Conservation (phyloP, 53 echinoderm and acorn worm species). For the Henricia sp. region DNA sequence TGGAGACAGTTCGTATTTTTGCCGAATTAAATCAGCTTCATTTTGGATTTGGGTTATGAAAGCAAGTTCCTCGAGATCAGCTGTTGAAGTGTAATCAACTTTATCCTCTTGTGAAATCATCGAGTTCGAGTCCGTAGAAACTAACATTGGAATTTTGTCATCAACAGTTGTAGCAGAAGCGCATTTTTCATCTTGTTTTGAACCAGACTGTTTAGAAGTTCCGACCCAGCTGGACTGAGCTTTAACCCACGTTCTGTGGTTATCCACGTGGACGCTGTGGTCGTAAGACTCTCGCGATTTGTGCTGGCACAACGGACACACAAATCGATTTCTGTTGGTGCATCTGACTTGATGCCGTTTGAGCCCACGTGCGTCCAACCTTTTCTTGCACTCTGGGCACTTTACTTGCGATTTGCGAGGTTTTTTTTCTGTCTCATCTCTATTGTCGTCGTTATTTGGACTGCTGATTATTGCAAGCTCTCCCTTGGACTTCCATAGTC, state of each 20-base stretch:
- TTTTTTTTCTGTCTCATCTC: slow-evolving; percentile 19
- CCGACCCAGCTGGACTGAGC: slow-evolving; percentile 56
- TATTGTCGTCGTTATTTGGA: neutral
- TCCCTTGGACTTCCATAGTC: neutral
- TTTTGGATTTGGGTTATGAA: slow-evolving; percentile 39
- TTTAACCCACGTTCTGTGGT: slow-evolving; percentile 89
- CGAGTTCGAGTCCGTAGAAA: slow-evolving; percentile 23
- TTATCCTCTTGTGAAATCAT: slow-evolving; percentile 27
- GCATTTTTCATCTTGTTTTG: neutral
- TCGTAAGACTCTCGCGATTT: slow-evolving; percentile 88
- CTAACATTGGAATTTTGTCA: neutral
- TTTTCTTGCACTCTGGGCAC: slow-evolving; percentile 61
- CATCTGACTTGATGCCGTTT: slow-evolving; percentile 82
- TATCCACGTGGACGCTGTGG: slow-evolving; percentile 85
- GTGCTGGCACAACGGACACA: slow-evolving; percentile 87
- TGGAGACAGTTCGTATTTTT: neutral
- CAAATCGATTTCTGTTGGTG: slow-evolving; percentile 72
- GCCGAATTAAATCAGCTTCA: neutral
- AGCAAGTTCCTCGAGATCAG: slow-evolving; percentile 30
- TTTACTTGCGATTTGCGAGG: slow-evolving; percentile 2
- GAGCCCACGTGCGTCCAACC: slow-evolving; percentile 29
- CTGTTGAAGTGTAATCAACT: slow-evolving; percentile 23
- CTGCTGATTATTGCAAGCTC: neutral
- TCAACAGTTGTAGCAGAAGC: neutral
- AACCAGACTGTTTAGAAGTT: slow-evolving; percentile 8